Evolutionary conservation across 2,888 invertebrate species (phyloP).

Genomic region (Drosophila suboccidentalis): DNA sequence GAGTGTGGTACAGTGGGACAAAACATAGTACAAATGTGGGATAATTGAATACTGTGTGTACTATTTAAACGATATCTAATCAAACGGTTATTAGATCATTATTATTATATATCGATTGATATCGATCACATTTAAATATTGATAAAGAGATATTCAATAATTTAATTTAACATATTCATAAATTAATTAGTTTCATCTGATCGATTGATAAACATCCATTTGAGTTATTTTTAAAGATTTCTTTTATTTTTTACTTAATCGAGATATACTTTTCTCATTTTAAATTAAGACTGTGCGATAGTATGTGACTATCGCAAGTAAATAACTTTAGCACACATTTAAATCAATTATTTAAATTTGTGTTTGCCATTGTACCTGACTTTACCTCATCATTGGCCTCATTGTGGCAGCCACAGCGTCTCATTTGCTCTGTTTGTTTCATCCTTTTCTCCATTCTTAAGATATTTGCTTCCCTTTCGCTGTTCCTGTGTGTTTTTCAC

Average conservation of each 20-base stretch:
- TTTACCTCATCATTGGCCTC: slow-evolving; percentile 71
- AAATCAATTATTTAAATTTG: background rate
- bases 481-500: slow-evolving; percentile 22
- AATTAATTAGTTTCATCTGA: too few species aligned
- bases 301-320: too few species aligned
- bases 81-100: background rate
- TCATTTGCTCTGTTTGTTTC: slow-evolving; percentile 62
- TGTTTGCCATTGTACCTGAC: slow-evolving; percentile 39
- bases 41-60: background rate
- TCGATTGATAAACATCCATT: too few species aligned
- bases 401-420: slow-evolving; percentile 61
- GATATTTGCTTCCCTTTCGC: background rate
- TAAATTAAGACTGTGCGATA: too few species aligned
- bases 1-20: slow-evolving; percentile 50
- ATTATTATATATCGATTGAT: too few species aligned
- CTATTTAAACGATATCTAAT: background rate
- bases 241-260: too few species aligned
- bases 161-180: too few species aligned
- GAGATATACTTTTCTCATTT: too few species aligned
- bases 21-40: background rate
- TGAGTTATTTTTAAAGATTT: too few species aligned
- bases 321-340: too few species aligned
- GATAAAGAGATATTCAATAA: too few species aligned
- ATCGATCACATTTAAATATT: too few species aligned
- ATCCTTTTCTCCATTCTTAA: background rate